These are phyloP conservation scores for Amblyraja radiata DNA, from an alignment of 2,797 vertebrate species.

Conservation along the genomic window DNA sequence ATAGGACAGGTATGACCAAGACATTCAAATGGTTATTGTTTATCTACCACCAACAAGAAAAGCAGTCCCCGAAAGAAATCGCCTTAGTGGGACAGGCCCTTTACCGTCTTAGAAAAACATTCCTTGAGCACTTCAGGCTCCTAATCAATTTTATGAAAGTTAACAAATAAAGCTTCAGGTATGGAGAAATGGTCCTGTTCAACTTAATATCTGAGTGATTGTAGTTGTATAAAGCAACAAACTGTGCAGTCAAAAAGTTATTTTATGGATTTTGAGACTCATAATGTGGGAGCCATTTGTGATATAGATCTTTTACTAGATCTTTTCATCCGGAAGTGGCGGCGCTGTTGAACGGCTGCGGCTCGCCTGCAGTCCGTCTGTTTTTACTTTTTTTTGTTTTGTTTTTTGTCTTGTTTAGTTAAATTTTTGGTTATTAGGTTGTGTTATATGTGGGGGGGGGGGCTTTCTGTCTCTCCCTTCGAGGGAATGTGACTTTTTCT, in stretches of 20 bases:
- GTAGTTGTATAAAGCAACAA: neutral
- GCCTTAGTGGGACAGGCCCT: too few species aligned
- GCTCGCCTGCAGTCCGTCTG: too few species aligned
- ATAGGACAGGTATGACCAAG: neutral
- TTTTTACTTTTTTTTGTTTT: too few species aligned
- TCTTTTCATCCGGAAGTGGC: too few species aligned
- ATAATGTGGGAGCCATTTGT: neutral
- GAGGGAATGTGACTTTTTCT: too few species aligned
- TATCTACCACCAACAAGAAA: neutral
- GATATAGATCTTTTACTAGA: slow-evolving; percentile 8
- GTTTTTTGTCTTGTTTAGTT: too few species aligned
- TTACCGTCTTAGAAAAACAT: neutral
- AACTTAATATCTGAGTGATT: slow-evolving; percentile 1
- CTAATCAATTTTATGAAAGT: neutral
- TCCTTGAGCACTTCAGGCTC: neutral
- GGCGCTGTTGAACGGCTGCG: too few species aligned
- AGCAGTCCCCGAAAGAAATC: too few species aligned
- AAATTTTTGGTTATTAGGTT: too few species aligned
- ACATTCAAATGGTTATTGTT: neutral
- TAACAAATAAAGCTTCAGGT: neutral
- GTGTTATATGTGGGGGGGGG: too few species aligned
- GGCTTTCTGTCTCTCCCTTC: too few species aligned
- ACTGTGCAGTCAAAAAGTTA: neutral
- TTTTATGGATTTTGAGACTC: slow-evolving; percentile 13
- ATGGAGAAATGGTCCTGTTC: too few species aligned